Evolutionary conservation across 1,140 invertebrate genomes (phyloP).

Genomic region (Metopolophium dirhodum): DNA sequence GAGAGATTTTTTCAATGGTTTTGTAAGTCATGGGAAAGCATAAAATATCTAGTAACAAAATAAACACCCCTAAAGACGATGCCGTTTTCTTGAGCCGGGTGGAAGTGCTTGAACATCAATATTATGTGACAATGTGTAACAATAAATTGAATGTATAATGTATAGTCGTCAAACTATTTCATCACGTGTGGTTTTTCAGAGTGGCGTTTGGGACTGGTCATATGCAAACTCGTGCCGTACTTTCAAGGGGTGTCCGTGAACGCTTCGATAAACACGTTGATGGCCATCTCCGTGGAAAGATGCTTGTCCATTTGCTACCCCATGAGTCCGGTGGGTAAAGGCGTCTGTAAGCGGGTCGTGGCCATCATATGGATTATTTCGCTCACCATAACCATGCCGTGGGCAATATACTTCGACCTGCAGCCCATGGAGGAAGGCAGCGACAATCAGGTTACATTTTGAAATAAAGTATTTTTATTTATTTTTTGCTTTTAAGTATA

Average conservation of each 20-base stretch:
- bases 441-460: conserved; percentile 61
- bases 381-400: conserved; percentile 67
- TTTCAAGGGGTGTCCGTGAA: conserved; percentile 93
- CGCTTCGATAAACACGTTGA: conserved; percentile 91
- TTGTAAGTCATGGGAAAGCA: not conserved
- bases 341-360: conserved; percentile 61
- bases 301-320: conserved; percentile 65
- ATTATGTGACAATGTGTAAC: not conserved
- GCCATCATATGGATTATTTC: conserved; percentile 68
- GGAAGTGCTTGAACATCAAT: not conserved
- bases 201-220: conserved; percentile 90
- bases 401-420: conserved; percentile 68
- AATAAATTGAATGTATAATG: not conserved
- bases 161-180: not conserved
- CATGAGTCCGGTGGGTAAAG: conserved; percentile 42
- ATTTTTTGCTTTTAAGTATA: not conserved
- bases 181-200: conserved; percentile 67
- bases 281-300: conserved; percentile 93
- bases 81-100: not conserved
- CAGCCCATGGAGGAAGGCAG: conserved; percentile 60
- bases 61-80: not conserved
- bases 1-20: too few species aligned
- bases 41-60: not conserved
- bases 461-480: not conserved
- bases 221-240: conserved; percentile 94